Percentiles rank a stretch among this genome's conserved stretches.
Conservation (phyloP, 2,888 invertebrate genomes). For the Torymus texanus region DNA sequence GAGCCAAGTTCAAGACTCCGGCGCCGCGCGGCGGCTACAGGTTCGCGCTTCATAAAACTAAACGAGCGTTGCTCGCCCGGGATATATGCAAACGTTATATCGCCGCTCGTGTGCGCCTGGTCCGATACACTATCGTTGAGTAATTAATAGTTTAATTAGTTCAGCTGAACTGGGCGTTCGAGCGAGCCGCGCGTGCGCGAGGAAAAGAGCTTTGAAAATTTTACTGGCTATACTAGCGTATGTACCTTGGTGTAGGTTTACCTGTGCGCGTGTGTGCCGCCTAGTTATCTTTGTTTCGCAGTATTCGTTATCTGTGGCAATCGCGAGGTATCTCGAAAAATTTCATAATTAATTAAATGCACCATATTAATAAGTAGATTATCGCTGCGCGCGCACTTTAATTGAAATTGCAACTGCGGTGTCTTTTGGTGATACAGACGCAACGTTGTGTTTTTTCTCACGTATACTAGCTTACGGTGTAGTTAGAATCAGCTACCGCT, state of each 20-base stretch:
- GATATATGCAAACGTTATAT: not conserved
- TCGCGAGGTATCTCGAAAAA: slow-evolving; percentile 5
- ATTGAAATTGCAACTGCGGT: no score
- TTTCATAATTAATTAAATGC: slow-evolving; percentile 13
- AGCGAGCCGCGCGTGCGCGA: no score
- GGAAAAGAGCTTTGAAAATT: no score
- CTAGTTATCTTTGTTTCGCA: not conserved
- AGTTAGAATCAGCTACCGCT: no score
- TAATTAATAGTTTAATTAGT: slow-evolving; percentile 56
- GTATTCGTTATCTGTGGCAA: slow-evolving; percentile 12
- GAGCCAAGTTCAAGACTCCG: slow-evolving; percentile 18
- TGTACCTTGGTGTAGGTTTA: no score
- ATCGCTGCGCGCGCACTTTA: no score
- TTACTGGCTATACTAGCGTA: no score
- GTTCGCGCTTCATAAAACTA: not conserved
- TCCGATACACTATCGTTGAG: slow-evolving; percentile 39
- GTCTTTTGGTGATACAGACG: no score
- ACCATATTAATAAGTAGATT: no score
- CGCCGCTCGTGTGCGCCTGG: not conserved
- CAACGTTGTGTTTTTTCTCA: no score
- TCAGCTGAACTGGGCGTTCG: slow-evolving; percentile 11
- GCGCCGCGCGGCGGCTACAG: no score
- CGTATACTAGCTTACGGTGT: no score
- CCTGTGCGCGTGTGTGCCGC: not conserved
- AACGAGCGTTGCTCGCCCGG: not conserved